Evolutionary conservation across 23 tunicate genomes (phyloP).

Genomic region (Halocynthia aurantium): DNA sequence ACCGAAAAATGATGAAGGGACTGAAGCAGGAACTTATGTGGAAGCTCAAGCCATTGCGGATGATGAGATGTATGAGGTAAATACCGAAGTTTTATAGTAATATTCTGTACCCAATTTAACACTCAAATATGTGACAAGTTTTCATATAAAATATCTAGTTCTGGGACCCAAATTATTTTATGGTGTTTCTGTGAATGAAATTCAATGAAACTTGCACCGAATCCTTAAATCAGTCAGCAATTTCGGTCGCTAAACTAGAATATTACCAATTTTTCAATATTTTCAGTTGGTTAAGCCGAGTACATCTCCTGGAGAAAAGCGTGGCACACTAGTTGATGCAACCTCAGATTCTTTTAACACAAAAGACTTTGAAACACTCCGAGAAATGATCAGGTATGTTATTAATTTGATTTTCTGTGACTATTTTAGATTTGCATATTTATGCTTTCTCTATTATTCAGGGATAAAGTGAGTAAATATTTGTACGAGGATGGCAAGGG

Average conservation of each 20-base stretch:
- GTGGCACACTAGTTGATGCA: constrained; percentile 21
- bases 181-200: too few species aligned
- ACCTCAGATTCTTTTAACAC: constrained; percentile 12
- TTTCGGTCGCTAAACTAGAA: too few species aligned
- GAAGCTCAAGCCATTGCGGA: constrained; percentile 14
- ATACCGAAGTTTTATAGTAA: neutral
- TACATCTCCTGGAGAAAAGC: constrained; percentile 6
- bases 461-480: constrained; percentile 41
- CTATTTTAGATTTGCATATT: too few species aligned
- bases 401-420: too few species aligned
- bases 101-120: too few species aligned
- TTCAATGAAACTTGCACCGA: too few species aligned
- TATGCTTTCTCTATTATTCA: constrained; percentile 14
- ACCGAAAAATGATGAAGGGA: constrained; percentile 8
- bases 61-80: constrained; percentile 18
- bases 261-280: neutral
- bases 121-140: too few species aligned
- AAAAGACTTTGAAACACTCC: constrained; percentile 5
- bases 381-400: constrained; percentile 2
- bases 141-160: too few species aligned
- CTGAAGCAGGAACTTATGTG: constrained; percentile 14
- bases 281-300: constrained; percentile 21
- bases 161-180: too few species aligned
- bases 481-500: constrained; percentile 68
- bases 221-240: too few species aligned